phyloP scores from a whole-genome alignment of 2,113 vertebrate genomes.

The Rynchops niger region DNA sequence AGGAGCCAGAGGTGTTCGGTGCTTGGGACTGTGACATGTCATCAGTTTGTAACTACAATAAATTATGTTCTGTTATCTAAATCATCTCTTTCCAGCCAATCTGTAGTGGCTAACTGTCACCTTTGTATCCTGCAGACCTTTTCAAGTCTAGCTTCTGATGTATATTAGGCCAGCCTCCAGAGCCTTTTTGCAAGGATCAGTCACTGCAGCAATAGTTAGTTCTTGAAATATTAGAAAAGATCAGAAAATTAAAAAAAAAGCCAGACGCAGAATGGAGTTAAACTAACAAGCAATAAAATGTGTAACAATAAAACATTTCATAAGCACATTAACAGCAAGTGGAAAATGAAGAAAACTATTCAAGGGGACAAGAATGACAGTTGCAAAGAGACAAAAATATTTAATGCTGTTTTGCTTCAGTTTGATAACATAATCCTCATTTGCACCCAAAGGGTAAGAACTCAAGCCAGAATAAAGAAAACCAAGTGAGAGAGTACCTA shows the following conservation, averaged over 20 bases:
- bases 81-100: not conserved
- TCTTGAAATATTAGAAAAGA: not conserved
- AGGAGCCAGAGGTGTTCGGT: fast-evolving
- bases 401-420: not conserved
- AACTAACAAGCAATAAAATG: not conserved
- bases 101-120: not conserved
- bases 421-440: not conserved
- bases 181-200: not conserved
- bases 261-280: not conserved
- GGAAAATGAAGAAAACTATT: slow-evolving; percentile 1
- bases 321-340: not conserved
- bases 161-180: not conserved
- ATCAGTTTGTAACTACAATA: not conserved
- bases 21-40: not conserved
- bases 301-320: not conserved
- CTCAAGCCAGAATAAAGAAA: not conserved
- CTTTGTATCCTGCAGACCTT: not conserved
- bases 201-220: not conserved
- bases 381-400: not conserved
- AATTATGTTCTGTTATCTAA: not conserved
- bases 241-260: not conserved
- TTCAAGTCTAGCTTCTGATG: not conserved
- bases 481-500: not conserved
- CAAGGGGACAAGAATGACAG: not conserved
- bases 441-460: not conserved